phyloP scores from a whole-genome alignment of 2,113 vertebrate genomes.

The Pluvialis apricaria region DNA sequence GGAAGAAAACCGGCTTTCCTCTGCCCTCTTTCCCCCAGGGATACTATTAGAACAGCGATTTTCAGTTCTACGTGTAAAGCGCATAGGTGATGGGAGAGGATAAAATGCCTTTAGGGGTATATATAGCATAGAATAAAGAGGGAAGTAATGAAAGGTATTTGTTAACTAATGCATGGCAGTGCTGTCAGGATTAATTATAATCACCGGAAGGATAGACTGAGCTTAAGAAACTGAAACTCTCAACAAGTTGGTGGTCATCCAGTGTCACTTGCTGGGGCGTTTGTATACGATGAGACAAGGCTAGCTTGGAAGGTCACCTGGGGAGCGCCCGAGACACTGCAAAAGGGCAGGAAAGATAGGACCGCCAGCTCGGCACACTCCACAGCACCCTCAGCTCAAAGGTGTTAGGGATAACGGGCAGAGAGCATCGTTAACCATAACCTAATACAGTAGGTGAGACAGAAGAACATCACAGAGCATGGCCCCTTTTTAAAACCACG shows the following conservation, averaged over 20 bases:
- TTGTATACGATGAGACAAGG: not conserved
- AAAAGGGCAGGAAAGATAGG: not conserved
- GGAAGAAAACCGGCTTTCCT: not conserved
- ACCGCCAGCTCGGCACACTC: not conserved
- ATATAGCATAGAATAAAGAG: not conserved
- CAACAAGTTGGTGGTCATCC: not conserved
- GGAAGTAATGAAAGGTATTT: not conserved
- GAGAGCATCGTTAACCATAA: not conserved
- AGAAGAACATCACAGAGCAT: not conserved
- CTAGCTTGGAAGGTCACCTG: not conserved
- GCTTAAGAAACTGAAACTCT: not conserved
- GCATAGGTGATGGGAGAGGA: not conserved
- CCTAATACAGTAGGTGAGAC: not conserved
- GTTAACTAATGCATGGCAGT: not conserved
- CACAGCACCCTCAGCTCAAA: not conserved
- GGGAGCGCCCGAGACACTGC: not conserved
- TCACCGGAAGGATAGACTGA: not conserved
- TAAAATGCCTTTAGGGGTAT: not conserved
- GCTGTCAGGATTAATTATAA: constrained; percentile 2
- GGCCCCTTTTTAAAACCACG: not conserved
- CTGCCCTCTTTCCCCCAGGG: not conserved
- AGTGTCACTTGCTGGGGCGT: not conserved
- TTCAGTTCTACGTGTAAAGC: not conserved
- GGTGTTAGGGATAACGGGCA: not conserved
- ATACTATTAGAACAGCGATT: not conserved